phyloP scores from a whole-genome alignment of 2,797 vertebrate species.

The Lophius americanus region DNA sequence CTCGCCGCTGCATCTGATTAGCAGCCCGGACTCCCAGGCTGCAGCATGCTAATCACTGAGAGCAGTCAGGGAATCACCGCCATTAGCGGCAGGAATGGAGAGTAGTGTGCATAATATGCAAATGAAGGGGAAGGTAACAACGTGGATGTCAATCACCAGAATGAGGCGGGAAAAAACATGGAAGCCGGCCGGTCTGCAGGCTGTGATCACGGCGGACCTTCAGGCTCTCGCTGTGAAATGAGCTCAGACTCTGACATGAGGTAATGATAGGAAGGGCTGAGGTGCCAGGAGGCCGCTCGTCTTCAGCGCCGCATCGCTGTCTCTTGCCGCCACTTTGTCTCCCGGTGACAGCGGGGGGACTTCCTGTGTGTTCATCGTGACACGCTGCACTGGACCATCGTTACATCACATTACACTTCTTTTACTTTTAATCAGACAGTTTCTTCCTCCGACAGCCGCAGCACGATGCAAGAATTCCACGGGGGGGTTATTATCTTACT shows the following conservation, averaged over 20 bases:
- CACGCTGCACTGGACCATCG: conserved; percentile 37
- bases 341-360: conserved; percentile 17
- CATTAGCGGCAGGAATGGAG: conserved; percentile 71
- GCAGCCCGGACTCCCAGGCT: conserved; percentile 72
- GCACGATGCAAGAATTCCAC: conserved; percentile 26
- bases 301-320: conserved; percentile 29
- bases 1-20: conserved; percentile 79
- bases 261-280: conserved; percentile 55
- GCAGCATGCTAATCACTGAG: conserved; percentile 78
- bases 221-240: conserved; percentile 46
- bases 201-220: conserved; percentile 51
- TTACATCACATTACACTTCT: conserved; percentile 26
- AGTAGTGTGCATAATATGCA: conserved; percentile 71
- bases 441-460: conserved; percentile 1
- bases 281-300: conserved; percentile 35
- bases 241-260: conserved; percentile 51
- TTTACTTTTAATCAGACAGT: conserved; percentile 26
- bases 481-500: conserved; percentile 30
- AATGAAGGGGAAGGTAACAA: conserved; percentile 67
- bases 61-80: conserved; percentile 77
- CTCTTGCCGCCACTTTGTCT: conserved; percentile 36
- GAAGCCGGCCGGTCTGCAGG: conserved; percentile 51
- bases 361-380: conserved; percentile 38
- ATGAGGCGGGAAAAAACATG: conserved; percentile 53
- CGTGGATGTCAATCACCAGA: conserved; percentile 78